Percentiles rank a stretch among this genome's conserved stretches.
Evolutionary conservation across 2,797 vertebrate genomes (phyloP).

Genomic region (Parauchenoglanis punctatus): DNA sequence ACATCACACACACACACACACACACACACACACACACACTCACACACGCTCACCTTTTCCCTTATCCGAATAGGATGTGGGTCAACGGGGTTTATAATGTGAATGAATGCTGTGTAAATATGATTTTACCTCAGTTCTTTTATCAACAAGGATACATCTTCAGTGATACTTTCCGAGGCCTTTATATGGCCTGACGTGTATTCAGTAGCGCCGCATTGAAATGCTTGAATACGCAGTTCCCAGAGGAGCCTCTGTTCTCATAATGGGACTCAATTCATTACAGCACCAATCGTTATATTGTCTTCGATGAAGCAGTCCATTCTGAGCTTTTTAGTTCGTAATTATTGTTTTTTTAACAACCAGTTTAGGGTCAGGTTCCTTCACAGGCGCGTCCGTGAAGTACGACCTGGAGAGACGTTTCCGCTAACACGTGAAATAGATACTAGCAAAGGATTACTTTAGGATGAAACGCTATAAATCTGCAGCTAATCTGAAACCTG

Average conservation of each 20-base stretch:
- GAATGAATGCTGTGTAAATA: slow-evolving; percentile 78
- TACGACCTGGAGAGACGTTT: background rate
- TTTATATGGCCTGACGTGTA: slow-evolving; percentile 75
- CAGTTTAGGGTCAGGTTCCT: slow-evolving; percentile 46
- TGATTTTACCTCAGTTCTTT: slow-evolving; percentile 72
- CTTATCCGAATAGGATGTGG: slow-evolving; percentile 79
- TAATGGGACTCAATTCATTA: slow-evolving; percentile 71
- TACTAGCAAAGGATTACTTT: background rate
- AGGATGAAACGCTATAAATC: background rate
- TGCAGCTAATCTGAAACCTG: background rate
- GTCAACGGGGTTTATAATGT: slow-evolving; percentile 71
- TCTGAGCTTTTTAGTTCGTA: slow-evolving; percentile 64
- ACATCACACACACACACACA: slow-evolving; percentile 62
- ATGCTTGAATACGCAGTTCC: slow-evolving; percentile 68
- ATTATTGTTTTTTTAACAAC: slow-evolving; percentile 62
- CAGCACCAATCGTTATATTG: slow-evolving; percentile 68
- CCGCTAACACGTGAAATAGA: background rate
- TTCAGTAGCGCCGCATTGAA: slow-evolving; percentile 72
- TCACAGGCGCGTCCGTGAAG: slow-evolving; percentile 48
- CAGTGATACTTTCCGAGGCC: slow-evolving; percentile 69
- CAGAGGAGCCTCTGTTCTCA: slow-evolving; percentile 63
- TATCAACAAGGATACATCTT: slow-evolving; percentile 72
- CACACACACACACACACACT: slow-evolving; percentile 22
- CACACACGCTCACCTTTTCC: slow-evolving; percentile 55
- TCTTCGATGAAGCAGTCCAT: slow-evolving; percentile 66